Base-by-base conservation (phyloP, 2,113 vertebrate species). In the Pseudorasbora parva region DNA sequence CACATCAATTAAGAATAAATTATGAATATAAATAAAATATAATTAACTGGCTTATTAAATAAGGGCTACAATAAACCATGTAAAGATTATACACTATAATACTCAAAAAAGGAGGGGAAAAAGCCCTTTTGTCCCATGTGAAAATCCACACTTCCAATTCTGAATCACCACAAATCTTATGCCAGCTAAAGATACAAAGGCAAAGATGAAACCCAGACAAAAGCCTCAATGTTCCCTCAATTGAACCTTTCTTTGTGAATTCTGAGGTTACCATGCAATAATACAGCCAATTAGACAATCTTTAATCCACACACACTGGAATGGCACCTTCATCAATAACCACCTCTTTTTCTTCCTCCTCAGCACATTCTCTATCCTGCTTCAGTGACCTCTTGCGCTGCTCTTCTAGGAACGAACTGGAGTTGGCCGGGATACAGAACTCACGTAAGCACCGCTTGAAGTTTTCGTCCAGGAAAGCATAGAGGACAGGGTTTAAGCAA, bases 401-500 rank as follows among this genome's bases (percentile, higher is more conserved):
- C 8, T 33, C 51, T 23, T 85, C 81, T 21, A 73, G 23, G 23
- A 62, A 64, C 43, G 71, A 30, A 41, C 17, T 72, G 41, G 76
- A 83, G 23, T 45, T 69, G 5, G 23, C 8, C 19, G 73, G 82
- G 17, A 81, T 21, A 68, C 87, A 88, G 49, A 81, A 84, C 19
- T 76, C 87, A 54, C 47, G 81, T n/a, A 88, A 86, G 37, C 85
- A 86, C 19, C 85, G 56, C 30, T 86, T 86, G 81, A 86, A 86
- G 49, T 86, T 86, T 60, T 83, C 85, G 54, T 86, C 85, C 74
- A 86, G 66, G 56, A 86, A 86, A 17, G 80, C 85, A 21, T 86
- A 86, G 43, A 86, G 85, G 6, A 86, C 54, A 7, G 85, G 85
- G 81, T 86, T 86, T n/a, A 86, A 82, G n/a, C 85, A 82, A 75